Percentiles rank a stretch among this genome's conserved stretches.
These are phyloP conservation scores for Geopemphigus sp. DNA, from an alignment of 1,140 invertebrate genomes.

Conservation along the genomic window DNA sequence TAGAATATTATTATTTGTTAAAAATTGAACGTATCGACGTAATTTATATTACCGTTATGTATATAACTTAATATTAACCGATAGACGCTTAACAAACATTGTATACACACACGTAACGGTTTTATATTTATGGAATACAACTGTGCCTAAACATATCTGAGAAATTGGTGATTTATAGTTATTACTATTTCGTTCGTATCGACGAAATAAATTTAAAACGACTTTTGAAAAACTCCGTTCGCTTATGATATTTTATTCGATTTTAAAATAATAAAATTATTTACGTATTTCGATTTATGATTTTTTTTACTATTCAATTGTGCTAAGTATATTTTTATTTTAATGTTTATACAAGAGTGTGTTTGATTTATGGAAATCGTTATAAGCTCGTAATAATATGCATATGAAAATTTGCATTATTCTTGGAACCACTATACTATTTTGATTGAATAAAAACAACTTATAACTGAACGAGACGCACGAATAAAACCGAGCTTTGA, in stretches of 20 bases:
- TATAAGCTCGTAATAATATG: conserved; percentile 1
- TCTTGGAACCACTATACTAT: background rate
- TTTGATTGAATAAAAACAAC: background rate
- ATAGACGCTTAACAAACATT: too few relatives aligned
- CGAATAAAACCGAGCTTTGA: background rate
- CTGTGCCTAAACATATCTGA: background rate
- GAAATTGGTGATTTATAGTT: background rate
- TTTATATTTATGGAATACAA: too few relatives aligned
- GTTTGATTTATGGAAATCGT: conserved; percentile 13
- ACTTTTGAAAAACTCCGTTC: background rate
- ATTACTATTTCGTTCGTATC: background rate
- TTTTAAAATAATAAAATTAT: background rate
- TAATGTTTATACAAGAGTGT: background rate
- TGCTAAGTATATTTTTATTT: background rate
- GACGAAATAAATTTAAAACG: background rate
- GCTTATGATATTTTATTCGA: conserved; percentile 12
- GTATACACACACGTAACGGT: too few relatives aligned
- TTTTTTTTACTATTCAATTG: background rate
- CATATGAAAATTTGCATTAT: conserved; percentile 1
- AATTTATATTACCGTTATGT: too few relatives aligned
- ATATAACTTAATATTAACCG: too few relatives aligned
- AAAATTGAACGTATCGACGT: too few relatives aligned
- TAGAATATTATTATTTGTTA: too few relatives aligned
- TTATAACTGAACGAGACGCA: background rate
- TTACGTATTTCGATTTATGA: background rate